Conservation (phyloP, 1,140 invertebrate genomes). For the Daktulosphaira vitifoliae region DNA sequence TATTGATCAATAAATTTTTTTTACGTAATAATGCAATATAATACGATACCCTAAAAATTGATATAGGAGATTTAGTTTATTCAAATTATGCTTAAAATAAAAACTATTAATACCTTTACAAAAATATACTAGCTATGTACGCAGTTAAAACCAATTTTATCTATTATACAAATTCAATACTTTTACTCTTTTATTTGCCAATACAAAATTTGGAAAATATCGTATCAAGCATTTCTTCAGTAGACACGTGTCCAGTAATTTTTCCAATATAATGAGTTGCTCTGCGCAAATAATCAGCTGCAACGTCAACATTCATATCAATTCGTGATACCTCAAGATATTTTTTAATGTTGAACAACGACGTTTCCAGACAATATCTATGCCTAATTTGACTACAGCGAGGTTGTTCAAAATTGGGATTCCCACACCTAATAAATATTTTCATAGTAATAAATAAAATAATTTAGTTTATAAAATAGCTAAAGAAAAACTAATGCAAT, state of each 20-base stretch:
- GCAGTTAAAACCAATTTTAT: too few relatives aligned
- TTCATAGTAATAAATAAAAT: constrained; percentile 35
- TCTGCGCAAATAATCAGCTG: constrained; percentile 57
- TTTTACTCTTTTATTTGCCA: constrained; percentile 60
- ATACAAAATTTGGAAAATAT: constrained; percentile 83
- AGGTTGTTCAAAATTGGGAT: constrained; percentile 53
- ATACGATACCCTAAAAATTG: too few relatives aligned
- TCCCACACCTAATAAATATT: constrained; percentile 51
- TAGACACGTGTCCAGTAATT: constrained; percentile 65
- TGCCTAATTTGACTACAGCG: constrained; percentile 57
- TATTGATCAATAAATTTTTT: too few relatives aligned
- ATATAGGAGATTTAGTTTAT: too few relatives aligned
- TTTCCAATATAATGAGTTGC: constrained; percentile 59
- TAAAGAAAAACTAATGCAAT: too few relatives aligned
- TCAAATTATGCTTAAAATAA: too few relatives aligned
- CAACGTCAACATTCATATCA: constrained; percentile 53
- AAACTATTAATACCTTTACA: too few relatives aligned
- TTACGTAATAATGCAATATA: too few relatives aligned
- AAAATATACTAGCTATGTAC: too few relatives aligned
- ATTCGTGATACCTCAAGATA: constrained; percentile 37
- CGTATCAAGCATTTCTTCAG: constrained; percentile 71
- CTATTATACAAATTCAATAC: too few relatives aligned
- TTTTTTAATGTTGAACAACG: constrained; percentile 48
- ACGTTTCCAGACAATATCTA: constrained; percentile 50
- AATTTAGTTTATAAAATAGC: too few relatives aligned